These are phyloP conservation scores for Hemaris fuciformis DNA, from an alignment of 2,888 invertebrate species.

Conservation along the genomic window DNA sequence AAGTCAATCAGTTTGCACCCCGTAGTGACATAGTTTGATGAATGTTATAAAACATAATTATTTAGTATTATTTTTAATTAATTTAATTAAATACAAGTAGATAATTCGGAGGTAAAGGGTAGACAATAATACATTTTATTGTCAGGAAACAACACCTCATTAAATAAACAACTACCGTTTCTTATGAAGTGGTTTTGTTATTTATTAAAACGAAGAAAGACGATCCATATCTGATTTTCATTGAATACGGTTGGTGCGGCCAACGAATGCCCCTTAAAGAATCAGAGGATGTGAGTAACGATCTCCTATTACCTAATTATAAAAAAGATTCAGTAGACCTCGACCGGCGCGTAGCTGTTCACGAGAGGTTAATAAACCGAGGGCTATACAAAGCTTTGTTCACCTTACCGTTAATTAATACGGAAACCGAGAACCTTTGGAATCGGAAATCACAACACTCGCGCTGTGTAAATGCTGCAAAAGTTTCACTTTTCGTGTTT, in stretches of 20 bases:
- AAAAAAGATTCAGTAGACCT: constrained; percentile 31
- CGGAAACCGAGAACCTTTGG: constrained; percentile 17
- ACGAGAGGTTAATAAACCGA: constrained; percentile 30
- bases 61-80: no score
- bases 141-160: not conserved
- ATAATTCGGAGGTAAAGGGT: no score
- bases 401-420: constrained; percentile 26
- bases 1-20: no score
- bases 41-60: no score
- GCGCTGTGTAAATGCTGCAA: not conserved
- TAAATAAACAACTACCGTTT: no score
- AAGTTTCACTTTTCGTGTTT: not conserved
- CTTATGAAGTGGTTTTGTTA: no score
- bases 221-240: not conserved
- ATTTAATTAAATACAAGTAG: no score
- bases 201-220: not conserved
- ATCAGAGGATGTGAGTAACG: constrained; percentile 17
- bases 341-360: constrained; percentile 20
- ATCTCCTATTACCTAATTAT: constrained; percentile 21
- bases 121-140: no score
- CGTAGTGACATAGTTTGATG: no score
- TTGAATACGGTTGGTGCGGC: not conserved
- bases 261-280: not conserved
- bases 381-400: constrained; percentile 29
- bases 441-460: not conserved